Evolutionary conservation across 2,888 invertebrate species (phyloP), one percentile per base, ranked within the genome.

Genomic region (Lasioglossum villosulum): DNA sequence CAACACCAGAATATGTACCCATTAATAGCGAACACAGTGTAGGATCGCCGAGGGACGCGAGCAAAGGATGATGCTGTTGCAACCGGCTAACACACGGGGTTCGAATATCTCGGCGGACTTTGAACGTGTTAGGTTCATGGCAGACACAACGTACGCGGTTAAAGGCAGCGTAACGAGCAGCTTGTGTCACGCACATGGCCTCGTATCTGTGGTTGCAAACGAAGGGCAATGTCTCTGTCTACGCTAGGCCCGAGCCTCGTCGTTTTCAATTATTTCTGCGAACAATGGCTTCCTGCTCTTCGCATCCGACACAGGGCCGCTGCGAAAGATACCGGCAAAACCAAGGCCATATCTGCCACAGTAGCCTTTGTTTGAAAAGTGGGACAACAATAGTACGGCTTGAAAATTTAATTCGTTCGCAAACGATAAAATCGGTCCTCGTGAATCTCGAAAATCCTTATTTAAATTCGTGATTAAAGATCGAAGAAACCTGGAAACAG

Each of bases 131-230:
- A 30, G 30, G 30, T 30, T 30, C 59, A 84, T 74, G 83, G 82
- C 83, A 83, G 70, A 78, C 74, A 30, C 16, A 23, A 68, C n/a
- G 42, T 72, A 34, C 74, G 76, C 56, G 73, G 48, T 23, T 27
- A 30, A 66, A 70, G 66, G 76, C 71, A 48, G 66, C 45, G 42
- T 56, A 48, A 30, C 27, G 73, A 63, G 42, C 77, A 19, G 23
- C 71, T 70, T 52, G 75, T 52, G 56, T 52, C 66, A 56, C 34
- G 80, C 34, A 34, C 52, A 59, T 75, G 48, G 27, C 72, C 59
- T 74, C 73, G 63, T 39, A 73, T 63, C 63, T 23, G 39, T 66
- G 48, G 30, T 75, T 45, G 66, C 37, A 42, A 52, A 30, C 34
- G 75, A 84, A 66, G 68, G 52, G 52, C 63, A 76, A 56, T 74